A percentile compares a stretch with the other conserved stretches of the same genome.
These are phyloP conservation scores for Amphilophus citrinellus DNA, from an alignment of 2,113 vertebrate genomes.

Conservation along the genomic window DNA sequence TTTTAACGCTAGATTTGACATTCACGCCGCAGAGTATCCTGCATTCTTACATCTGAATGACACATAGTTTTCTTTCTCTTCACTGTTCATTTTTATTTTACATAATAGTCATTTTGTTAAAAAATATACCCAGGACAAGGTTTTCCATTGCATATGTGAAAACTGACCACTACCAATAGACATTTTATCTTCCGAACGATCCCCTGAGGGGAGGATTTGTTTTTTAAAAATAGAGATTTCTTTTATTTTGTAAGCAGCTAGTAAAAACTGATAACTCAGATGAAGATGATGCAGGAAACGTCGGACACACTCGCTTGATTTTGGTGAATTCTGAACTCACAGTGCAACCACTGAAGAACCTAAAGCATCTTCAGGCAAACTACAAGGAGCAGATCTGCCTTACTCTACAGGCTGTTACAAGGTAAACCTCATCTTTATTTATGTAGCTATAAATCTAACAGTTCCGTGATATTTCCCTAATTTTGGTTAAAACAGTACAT, in stretches of 20 bases:
- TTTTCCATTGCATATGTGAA: constrained; percentile 45
- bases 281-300: constrained; percentile 43
- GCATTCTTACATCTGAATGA: neutral
- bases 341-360: neutral
- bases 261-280: constrained; percentile 14
- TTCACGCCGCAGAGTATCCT: neutral
- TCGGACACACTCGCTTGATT: constrained; percentile 42
- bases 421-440: constrained; percentile 45
- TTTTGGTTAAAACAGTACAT: neutral
- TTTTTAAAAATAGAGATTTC: neutral
- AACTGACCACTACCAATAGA: constrained; percentile 37
- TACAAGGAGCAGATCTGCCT: constrained; percentile 34
- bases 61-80: neutral
- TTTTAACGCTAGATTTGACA: constrained; percentile 24
- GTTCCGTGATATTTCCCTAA: neutral
- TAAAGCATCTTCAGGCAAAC: constrained; percentile 37
- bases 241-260: neutral
- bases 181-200: constrained; percentile 16
- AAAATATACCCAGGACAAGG: constrained; percentile 42
- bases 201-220: constrained; percentile 32
- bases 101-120: neutral
- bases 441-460: neutral
- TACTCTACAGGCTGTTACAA: constrained; percentile 35
- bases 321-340: constrained; percentile 10
- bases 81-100: neutral